phyloP scores from a whole-genome alignment of 2,888 invertebrate species.

The Pseudanteris insignis region DNA sequence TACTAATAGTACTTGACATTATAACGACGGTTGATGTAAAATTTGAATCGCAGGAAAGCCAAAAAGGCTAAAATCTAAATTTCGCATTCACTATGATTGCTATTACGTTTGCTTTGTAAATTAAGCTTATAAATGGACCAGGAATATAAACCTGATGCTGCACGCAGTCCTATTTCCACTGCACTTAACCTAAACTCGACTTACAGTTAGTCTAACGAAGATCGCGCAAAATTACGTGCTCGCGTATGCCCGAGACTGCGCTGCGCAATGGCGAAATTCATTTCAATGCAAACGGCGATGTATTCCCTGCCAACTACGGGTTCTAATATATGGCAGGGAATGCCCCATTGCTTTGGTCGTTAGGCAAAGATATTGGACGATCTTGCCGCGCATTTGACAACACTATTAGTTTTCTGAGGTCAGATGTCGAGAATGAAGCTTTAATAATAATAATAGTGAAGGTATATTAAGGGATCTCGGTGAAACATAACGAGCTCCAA shows the following conservation, averaged over 20 bases:
- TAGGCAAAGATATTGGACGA: conserved; percentile 45
- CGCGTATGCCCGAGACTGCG: conserved; percentile 30
- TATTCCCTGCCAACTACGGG: conserved; percentile 43
- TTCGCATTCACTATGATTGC: too few relatives aligned
- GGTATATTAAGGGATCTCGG: conserved; percentile 13
- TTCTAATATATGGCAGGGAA: conserved; percentile 36
- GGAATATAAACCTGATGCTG: conserved; percentile 53
- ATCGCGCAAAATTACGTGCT: conserved; percentile 47
- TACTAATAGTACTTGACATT: too few relatives aligned
- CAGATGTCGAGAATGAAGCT: conserved; percentile 28
- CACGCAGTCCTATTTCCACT: conserved; percentile 32
- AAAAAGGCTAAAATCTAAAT: too few relatives aligned
- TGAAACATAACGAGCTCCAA: conserved; percentile 4
- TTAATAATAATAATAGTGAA: conserved; percentile 31
- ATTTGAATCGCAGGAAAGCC: too few relatives aligned
- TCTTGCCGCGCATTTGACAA: conserved; percentile 38
- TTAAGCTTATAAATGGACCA: conserved; percentile 46
- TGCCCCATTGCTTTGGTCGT: conserved; percentile 47
- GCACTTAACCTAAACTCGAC: conserved; percentile 38
- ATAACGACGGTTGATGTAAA: too few relatives aligned
- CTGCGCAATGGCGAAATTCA: conserved; percentile 45
- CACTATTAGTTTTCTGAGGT: conserved; percentile 38
- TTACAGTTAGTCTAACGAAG: conserved; percentile 50
- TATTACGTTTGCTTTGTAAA: conserved; percentile 6
- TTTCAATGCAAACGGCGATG: conserved; percentile 49